A percentile compares a stretch with the other conserved stretches of the same genome.
These are phyloP conservation scores for Podabrus alpinus DNA, from an alignment of 2,888 invertebrate species.

Conservation along the genomic window DNA sequence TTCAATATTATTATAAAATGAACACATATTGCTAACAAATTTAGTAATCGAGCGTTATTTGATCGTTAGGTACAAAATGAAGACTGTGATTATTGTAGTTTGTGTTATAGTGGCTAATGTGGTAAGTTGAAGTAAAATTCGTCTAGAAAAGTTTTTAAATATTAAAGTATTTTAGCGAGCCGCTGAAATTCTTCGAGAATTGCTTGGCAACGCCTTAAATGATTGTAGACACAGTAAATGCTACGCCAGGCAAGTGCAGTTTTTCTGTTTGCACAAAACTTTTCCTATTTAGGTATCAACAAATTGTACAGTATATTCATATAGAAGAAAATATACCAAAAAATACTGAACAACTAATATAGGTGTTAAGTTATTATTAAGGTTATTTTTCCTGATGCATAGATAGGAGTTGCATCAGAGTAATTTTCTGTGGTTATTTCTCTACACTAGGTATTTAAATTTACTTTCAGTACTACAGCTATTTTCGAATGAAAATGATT, in stretches of 20 bases:
- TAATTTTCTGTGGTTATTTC: no score
- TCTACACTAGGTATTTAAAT: no score
- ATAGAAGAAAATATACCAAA: no score
- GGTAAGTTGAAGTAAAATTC: not conserved
- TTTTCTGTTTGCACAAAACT: not conserved
- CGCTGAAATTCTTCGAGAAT: not conserved
- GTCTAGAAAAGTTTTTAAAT: not conserved
- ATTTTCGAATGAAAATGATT: no score
- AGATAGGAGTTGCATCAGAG: no score
- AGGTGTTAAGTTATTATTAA: no score
- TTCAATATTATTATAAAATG: not conserved
- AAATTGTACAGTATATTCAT: no score
- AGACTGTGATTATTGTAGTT: not conserved
- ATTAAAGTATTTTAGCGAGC: not conserved
- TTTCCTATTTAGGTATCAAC: not conserved
- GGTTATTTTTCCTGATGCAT: no score
- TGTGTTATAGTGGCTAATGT: not conserved
- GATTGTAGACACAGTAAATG: not conserved
- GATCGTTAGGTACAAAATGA: not conserved
- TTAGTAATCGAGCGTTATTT: not conserved
- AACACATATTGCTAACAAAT: not conserved
- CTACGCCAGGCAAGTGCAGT: not conserved
- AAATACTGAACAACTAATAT: no score
- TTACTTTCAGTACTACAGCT: no score
- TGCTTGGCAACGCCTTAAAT: not conserved